A percentile compares a stretch with the other conserved stretches of the same genome.
These are phyloP conservation scores for Orthonevra nobilis DNA, from an alignment of 2,888 invertebrate species.

Conservation along the genomic window DNA sequence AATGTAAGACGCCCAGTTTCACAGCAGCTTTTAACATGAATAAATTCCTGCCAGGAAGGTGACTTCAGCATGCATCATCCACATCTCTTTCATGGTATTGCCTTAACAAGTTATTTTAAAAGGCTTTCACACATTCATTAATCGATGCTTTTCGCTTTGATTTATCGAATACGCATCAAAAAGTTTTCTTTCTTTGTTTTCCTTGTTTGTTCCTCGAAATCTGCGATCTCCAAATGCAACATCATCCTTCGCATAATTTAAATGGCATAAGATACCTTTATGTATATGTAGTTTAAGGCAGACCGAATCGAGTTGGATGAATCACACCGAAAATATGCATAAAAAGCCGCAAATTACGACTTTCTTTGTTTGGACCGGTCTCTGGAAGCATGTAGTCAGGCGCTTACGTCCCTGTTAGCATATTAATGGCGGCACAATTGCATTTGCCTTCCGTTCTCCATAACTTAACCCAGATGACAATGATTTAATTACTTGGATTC, in stretches of 20 bases:
- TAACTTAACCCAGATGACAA: slow-evolving; percentile 41
- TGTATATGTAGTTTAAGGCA: background rate
- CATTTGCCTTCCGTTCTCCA: slow-evolving; percentile 7
- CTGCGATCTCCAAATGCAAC: background rate
- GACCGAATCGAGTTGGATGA: slow-evolving; percentile 14
- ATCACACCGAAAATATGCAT: slow-evolving; percentile 21
- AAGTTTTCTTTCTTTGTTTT: no score
- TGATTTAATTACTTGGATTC: slow-evolving; percentile 39
- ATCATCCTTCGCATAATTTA: background rate
- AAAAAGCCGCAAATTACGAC: background rate
- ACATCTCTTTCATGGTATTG: no score
- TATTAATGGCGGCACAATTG: slow-evolving; percentile 14
- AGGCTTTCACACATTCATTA: no score
- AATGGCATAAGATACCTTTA: no score
- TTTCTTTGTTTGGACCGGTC: slow-evolving; percentile 24
- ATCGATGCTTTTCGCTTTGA: no score
- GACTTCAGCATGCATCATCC: no score
- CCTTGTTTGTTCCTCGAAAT: background rate
- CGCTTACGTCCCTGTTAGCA: background rate
- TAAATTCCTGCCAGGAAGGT: no score
- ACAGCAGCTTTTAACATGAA: no score
- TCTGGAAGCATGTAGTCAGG: no score
- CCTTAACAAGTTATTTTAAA: no score
- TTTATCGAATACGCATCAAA: no score
- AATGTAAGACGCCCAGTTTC: no score